These are phyloP conservation scores for Synergus itoensis DNA, from an alignment of 2,888 invertebrate species.

Conservation along the genomic window DNA sequence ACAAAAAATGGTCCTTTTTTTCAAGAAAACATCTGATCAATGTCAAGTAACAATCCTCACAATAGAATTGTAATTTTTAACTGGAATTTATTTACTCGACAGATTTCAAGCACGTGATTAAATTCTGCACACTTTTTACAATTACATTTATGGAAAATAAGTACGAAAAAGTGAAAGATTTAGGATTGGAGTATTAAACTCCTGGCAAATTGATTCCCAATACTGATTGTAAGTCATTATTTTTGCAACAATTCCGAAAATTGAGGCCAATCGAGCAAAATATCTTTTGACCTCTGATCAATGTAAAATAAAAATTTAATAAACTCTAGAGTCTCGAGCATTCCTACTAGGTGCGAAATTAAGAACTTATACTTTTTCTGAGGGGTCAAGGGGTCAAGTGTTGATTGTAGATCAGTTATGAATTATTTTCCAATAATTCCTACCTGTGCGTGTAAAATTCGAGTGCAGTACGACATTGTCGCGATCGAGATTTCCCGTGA, in stretches of 20 bases:
- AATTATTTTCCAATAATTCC: slow-evolving; percentile 59
- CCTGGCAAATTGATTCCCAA: neutral
- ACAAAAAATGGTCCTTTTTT: neutral
- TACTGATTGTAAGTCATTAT: neutral
- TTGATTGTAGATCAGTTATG: neutral
- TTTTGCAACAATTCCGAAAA: neutral
- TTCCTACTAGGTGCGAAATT: neutral
- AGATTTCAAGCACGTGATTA: neutral
- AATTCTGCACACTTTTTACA: neutral
- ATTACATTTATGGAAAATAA: neutral
- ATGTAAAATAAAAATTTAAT: neutral
- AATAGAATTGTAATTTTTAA: neutral
- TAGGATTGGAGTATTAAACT: neutral
- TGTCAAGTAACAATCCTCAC: neutral
- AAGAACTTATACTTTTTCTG: neutral
- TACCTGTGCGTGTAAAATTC: slow-evolving; percentile 89
- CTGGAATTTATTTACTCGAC: neutral
- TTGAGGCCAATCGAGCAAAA: neutral
- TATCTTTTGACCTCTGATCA: neutral
- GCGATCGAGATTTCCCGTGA: slow-evolving; percentile 56
- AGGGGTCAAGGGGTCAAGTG: neutral
- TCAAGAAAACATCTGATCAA: neutral
- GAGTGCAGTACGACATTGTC: slow-evolving; percentile 88
- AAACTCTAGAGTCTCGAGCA: neutral
- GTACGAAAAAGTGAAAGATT: neutral